Base-by-base conservation (phyloP, 1,140 invertebrate genomes). In the Aphidius gifuensis region DNA sequence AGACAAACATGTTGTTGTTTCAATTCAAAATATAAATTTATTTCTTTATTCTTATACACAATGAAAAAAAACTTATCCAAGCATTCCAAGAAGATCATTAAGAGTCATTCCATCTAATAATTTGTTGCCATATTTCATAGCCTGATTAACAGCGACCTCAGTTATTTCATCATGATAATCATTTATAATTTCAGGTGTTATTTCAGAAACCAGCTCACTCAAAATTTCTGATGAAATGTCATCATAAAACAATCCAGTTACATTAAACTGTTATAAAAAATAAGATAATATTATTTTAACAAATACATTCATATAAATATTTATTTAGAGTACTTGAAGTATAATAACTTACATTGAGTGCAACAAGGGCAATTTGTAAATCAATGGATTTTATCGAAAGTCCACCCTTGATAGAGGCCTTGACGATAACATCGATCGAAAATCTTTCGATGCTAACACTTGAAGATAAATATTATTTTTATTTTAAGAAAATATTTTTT, bases 201-300 rank as follows among this genome's bases (percentile, higher is more conserved):
- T 43, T 0, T 74, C 65, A 6, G 65, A 63, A 7, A 73, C 3
- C 0, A 66, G 5, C 1, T 6, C 6, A 50, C 70, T 69, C 2
- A 69, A 0, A 2, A 69, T 0, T 1, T 23, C 16, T 5, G 72
- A 73, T 1, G 58, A 3, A 4, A 66, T 48, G 1, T 67, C 48
- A 32, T 71, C 62, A 11, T 72, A 0, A 55, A 46, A 64, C 1
- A 75, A 8, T 47, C 71, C 73, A 6, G 60, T 69, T 1, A 54
- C 51, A 0, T 9, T 5, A 1, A 70, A 47, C 73, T 75, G 58
- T 6, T 59, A 50, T 56, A 57, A 6, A 32, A 57, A 57, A 59
- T 45, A 49, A 21, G n/a, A 23, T 40, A 44, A 58, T 11, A 45
- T 46, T 9, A 58, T 5, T 5, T 23, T 45, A 9, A 32, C 5